Conservation (phyloP, 2,113 vertebrate species). For the Sula dactylatra region DNA sequence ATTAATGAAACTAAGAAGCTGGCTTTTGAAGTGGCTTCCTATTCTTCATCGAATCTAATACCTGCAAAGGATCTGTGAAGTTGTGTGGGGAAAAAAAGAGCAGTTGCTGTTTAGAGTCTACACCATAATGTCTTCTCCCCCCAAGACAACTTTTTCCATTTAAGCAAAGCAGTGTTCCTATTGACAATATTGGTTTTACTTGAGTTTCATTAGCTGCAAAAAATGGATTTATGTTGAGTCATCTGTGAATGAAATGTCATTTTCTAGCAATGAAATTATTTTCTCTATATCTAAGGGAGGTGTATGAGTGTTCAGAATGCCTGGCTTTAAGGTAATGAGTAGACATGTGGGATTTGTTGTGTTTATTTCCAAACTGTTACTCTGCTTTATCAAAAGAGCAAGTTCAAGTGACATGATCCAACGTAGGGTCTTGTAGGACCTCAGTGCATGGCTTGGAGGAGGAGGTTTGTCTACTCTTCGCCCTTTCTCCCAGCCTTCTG, state of each 20-base stretch:
- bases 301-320: background rate
- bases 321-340: background rate
- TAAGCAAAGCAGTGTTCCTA: background rate
- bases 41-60: background rate
- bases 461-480: background rate
- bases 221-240: background rate
- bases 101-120: background rate
- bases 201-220: background rate
- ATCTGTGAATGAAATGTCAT: background rate
- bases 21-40: background rate
- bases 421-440: background rate
- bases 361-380: background rate
- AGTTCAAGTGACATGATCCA: background rate
- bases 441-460: background rate
- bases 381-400: background rate
- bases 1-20: background rate
- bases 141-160: background rate
- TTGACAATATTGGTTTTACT: background rate
- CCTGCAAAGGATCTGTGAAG: background rate
- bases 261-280: background rate
- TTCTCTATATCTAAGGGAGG: background rate
- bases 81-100: background rate
- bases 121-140: background rate
- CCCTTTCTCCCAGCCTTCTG: background rate
- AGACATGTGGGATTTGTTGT: background rate